Conservation (phyloP, 2,888 invertebrate genomes). For the Drosophila helvetica region DNA sequence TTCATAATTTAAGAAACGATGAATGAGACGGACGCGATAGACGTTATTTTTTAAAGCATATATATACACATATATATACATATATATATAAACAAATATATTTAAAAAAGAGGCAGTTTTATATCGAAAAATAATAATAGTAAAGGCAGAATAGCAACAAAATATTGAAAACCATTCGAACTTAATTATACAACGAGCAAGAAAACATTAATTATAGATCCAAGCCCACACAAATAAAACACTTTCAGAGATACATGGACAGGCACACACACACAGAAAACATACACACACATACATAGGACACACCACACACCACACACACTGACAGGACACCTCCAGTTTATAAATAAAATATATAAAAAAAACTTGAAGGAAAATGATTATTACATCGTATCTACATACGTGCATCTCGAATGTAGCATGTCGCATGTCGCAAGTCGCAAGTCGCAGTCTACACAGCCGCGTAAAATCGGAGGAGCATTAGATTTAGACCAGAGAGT, state of each 20-base stretch:
- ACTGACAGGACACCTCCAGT: constrained; percentile 22
- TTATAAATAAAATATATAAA: constrained; percentile 48
- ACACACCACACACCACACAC: constrained; percentile 38
- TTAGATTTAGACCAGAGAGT: constrained; percentile 75
- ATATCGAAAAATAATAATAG: constrained; percentile 74
- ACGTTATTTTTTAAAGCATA: constrained; percentile 77
- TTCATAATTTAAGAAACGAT: constrained; percentile 73
- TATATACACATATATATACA: constrained; percentile 57
- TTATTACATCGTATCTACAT: constrained; percentile 54
- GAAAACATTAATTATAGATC: constrained; percentile 47
- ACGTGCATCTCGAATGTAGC: constrained; percentile 31
- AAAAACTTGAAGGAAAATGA: constrained; percentile 21
- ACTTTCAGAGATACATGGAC: constrained; percentile 61
- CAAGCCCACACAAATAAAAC: constrained; percentile 25
- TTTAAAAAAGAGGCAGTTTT: constrained; percentile 66
- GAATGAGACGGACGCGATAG: constrained; percentile 61
- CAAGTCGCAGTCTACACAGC: constrained; percentile 35
- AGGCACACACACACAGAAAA: constrained; percentile 36
- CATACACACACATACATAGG: constrained; percentile 31
- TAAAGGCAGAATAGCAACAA: constrained; percentile 61
- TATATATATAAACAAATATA: constrained; percentile 53
- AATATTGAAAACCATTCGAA: constrained; percentile 81
- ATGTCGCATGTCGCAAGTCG: constrained; percentile 1
- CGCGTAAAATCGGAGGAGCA: constrained; percentile 48
- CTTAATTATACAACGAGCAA: constrained; percentile 82